These are phyloP conservation scores for Callyntrura guangdongensis DNA, from an alignment of 2,888 invertebrate genomes.

Conservation along the genomic window DNA sequence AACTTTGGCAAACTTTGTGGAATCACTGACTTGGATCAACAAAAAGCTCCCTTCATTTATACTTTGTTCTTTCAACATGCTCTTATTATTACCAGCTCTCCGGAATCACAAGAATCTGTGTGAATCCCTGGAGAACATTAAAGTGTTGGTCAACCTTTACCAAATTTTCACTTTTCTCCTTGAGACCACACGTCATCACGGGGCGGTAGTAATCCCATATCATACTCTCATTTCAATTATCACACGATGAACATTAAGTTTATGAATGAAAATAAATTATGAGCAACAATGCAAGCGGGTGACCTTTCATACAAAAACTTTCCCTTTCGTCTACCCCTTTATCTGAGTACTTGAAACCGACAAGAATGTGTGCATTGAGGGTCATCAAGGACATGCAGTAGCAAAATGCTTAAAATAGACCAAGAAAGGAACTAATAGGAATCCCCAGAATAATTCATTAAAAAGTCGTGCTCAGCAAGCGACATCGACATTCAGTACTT, in stretches of 20 bases:
- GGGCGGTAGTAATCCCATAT: not conserved
- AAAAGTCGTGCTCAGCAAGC: not conserved
- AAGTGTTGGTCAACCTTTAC: not conserved
- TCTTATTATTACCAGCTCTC: not conserved
- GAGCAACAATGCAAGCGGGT: not conserved
- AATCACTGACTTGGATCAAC: not conserved
- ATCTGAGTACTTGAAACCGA: not conserved
- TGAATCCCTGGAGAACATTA: not conserved
- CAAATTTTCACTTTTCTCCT: slow-evolving; percentile 77
- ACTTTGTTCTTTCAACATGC: not conserved
- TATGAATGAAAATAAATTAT: slow-evolving; percentile 59
- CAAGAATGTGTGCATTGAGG: not conserved
- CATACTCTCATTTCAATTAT: not conserved
- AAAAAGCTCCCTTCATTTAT: not conserved
- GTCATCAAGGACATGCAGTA: not conserved
- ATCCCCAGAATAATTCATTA: not conserved
- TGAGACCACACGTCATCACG: slow-evolving; percentile 39
- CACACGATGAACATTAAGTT: not conserved
- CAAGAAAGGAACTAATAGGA: not conserved
- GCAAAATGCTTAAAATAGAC: slow-evolving; percentile 31
- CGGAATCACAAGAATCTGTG: not conserved
- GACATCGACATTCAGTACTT: slow-evolving; percentile 1
- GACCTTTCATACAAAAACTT: slow-evolving; percentile 30
- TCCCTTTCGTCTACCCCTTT: slow-evolving; percentile 26
- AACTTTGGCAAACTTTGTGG: slow-evolving; percentile 2